Conservation (phyloP, 2,113 vertebrate genomes). For the Paradisaea rubra region DNA sequence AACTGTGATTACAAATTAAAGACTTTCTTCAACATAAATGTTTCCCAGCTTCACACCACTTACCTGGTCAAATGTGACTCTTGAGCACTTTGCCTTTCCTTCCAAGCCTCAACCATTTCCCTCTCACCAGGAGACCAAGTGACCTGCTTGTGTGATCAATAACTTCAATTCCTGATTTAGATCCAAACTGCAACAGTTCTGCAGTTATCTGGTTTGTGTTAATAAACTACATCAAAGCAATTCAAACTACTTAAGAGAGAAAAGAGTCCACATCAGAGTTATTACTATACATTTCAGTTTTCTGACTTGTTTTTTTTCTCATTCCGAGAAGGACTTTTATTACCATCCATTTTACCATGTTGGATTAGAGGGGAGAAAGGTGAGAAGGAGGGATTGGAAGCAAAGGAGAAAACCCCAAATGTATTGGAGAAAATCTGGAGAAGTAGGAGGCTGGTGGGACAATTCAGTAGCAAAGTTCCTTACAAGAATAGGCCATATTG, state of each 20-base stretch:
- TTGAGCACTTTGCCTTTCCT: not conserved
- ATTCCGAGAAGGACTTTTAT: not conserved
- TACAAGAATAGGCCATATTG: not conserved
- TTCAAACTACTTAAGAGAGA: not conserved
- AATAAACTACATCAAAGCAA: not conserved
- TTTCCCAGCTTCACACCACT: not conserved
- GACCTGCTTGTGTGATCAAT: not conserved
- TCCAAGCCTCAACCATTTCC: not conserved
- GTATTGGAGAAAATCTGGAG: not conserved
- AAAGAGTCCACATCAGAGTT: not conserved
- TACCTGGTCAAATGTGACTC: not conserved
- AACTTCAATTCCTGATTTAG: not conserved
- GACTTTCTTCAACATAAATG: not conserved
- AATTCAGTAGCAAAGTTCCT: not conserved
- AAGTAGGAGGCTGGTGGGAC: not conserved
- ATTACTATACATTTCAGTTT: not conserved
- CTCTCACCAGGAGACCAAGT: not conserved
- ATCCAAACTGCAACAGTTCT: not conserved
- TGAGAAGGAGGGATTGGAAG: not conserved
- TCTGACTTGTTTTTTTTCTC: not conserved
- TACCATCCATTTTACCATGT: not conserved
- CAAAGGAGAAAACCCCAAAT: not conserved
- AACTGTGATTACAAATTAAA: not conserved
- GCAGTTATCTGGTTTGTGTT: not conserved
- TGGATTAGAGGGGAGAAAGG: not conserved